Conservation (phyloP, 2,113 vertebrate genomes). For the Eptesicus fuscus region DNA sequence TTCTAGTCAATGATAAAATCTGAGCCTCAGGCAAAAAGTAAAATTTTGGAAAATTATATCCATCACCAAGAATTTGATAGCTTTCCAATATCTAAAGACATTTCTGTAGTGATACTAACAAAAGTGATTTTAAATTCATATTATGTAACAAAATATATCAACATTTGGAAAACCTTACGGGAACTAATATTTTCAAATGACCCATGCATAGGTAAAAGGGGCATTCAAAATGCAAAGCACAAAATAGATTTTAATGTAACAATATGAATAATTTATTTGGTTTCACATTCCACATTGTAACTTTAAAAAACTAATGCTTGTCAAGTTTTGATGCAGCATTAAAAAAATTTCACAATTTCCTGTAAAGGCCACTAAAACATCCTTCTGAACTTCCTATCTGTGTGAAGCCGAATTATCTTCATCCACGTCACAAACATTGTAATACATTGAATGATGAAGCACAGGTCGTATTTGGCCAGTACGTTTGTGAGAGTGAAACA, state of each 20-base stretch:
- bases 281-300: background rate
- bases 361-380: background rate
- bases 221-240: background rate
- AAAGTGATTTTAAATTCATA: background rate
- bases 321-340: background rate
- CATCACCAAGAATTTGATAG: constrained; percentile 7
- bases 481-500: background rate
- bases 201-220: background rate
- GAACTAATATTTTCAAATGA: constrained; percentile 21
- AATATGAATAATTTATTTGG: background rate
- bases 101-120: background rate
- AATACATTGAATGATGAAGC: background rate
- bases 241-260: background rate
- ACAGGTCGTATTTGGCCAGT: background rate
- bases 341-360: background rate
- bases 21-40: background rate
- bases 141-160: background rate
- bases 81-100: background rate
- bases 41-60: constrained; percentile 17
- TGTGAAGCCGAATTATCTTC: background rate
- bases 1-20: constrained; percentile 16
- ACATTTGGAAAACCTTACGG: background rate
- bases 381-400: background rate
- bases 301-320: background rate
- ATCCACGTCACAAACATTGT: background rate